These are phyloP conservation scores for Bagarius yarrelli DNA, from an alignment of 2,113 vertebrate species.

Conservation along the genomic window DNA sequence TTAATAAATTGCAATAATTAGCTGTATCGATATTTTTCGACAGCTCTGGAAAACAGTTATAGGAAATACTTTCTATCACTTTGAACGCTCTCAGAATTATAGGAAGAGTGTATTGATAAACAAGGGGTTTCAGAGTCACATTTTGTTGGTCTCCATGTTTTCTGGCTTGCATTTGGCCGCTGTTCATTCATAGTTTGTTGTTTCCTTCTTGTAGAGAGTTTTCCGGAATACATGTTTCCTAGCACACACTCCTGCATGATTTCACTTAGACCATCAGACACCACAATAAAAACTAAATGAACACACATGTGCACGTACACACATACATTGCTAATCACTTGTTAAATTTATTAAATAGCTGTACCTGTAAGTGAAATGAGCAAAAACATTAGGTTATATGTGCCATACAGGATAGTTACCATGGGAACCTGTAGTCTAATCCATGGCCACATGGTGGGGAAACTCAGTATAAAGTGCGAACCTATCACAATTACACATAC, in stretches of 20 bases:
- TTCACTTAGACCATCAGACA: not conserved
- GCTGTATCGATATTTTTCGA: too few relatives aligned
- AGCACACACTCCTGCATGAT: constrained; percentile 29
- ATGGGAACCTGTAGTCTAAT: not conserved
- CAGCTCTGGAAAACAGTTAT: not conserved
- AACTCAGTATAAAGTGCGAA: too few relatives aligned
- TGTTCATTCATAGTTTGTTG: constrained; percentile 28
- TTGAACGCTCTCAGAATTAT: not conserved
- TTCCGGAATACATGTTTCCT: constrained; percentile 44
- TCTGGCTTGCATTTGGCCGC: not conserved
- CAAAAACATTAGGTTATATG: not conserved
- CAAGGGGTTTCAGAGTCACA: not conserved
- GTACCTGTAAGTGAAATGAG: not conserved
- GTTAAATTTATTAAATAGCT: not conserved
- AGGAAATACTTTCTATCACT: not conserved
- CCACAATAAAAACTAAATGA: constrained; percentile 12
- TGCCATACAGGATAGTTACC: not conserved
- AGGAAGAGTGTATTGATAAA: not conserved
- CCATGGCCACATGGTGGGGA: not conserved
- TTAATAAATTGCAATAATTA: too few relatives aligned
- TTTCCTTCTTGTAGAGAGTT: constrained; percentile 38
- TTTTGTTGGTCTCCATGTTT: not conserved
- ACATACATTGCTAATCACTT: not conserved
- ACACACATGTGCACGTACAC: not conserved
- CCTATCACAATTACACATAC: not conserved